phyloP scores from a whole-genome alignment of 2,797 vertebrate genomes.

The Gorsachius magnificus region DNA sequence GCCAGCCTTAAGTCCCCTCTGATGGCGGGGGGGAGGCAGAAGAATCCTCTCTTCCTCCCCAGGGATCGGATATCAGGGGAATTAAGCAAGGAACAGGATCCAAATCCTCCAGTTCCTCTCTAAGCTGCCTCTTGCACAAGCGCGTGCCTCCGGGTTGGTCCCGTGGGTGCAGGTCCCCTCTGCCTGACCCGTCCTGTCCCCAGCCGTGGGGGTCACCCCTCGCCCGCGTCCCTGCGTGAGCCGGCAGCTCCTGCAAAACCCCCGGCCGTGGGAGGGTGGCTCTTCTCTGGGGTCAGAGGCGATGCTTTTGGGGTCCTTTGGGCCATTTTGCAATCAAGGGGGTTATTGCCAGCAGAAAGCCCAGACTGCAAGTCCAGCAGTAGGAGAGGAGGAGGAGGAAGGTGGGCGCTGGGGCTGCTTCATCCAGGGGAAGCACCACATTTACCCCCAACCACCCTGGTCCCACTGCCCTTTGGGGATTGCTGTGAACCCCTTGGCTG shows the following conservation, averaged over 20 bases:
- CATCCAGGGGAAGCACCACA: neutral
- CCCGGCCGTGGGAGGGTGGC: rapidly evolving
- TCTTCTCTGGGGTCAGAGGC: neutral
- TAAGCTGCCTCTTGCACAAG: neutral
- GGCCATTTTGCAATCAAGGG: neutral
- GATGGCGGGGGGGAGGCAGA: rapidly evolving
- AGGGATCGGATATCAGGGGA: conserved; percentile 17
- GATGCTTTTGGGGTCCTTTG: neutral
- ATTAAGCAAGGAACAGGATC: conserved; percentile 32
- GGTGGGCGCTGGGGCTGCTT: neutral
- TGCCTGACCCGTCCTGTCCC: neutral
- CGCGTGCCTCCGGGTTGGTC: neutral
- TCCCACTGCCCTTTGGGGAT: neutral
- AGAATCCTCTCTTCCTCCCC: neutral
- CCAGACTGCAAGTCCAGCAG: neutral
- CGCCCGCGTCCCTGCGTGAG: rapidly evolving
- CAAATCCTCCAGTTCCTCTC: conserved; percentile 32
- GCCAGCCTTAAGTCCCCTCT: neutral
- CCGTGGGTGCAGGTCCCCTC: neutral
- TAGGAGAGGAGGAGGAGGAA: neutral
- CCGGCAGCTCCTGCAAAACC: neutral
- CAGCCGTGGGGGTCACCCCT: neutral
- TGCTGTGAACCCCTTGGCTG: rapidly evolving
- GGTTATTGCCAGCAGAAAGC: neutral
- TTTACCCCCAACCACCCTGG: neutral